A percentile compares a stretch with the other conserved stretches of the same genome.
Conservation (phyloP, 2,113 vertebrate genomes). For the Ia io region DNA sequence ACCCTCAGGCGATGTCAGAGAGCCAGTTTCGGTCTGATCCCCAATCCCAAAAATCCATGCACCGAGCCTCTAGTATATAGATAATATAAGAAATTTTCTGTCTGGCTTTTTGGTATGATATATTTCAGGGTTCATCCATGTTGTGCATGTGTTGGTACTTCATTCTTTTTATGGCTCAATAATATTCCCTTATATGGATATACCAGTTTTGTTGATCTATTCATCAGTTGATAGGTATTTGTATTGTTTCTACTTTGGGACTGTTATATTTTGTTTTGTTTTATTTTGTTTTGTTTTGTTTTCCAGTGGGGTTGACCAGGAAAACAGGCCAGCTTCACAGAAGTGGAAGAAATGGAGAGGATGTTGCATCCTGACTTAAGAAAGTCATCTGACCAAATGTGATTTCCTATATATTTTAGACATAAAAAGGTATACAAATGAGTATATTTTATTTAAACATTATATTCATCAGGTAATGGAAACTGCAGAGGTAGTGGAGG, state of each 20-base stretch:
- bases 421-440: neutral
- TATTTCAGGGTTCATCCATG: neutral
- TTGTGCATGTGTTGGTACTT: neutral
- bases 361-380: neutral
- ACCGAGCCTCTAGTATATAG: no score
- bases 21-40: no score
- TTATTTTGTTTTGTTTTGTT: neutral
- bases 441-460: neutral
- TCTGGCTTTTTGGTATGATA: neutral
- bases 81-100: neutral
- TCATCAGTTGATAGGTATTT: neutral
- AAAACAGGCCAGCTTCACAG: neutral
- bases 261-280: neutral
- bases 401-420: neutral
- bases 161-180: neutral
- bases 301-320: neutral
- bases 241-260: neutral
- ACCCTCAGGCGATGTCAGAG: no score
- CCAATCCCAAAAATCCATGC: no score
- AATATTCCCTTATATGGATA: neutral
- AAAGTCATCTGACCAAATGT: neutral
- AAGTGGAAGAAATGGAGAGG: neutral
- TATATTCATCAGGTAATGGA: neutral
- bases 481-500: neutral
- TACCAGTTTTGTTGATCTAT: neutral